These are phyloP conservation scores for Cantharis nigra DNA, from an alignment of 2,888 invertebrate species.

Conservation along the genomic window DNA sequence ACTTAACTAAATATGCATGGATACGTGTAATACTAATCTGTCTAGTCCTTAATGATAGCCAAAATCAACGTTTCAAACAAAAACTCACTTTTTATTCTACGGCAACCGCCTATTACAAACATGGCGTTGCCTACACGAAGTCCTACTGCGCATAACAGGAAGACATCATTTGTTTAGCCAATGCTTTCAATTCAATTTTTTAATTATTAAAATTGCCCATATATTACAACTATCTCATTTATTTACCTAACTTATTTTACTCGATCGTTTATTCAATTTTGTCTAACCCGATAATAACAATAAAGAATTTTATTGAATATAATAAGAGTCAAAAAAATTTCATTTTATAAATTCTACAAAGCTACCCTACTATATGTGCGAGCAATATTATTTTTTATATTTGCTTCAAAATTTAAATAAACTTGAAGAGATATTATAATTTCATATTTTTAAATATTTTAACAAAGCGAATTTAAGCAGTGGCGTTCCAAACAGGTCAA, in stretches of 20 bases:
- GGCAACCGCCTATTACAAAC: constrained; percentile 76
- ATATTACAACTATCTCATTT: neutral
- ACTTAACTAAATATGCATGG: constrained; percentile 2
- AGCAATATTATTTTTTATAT: neutral
- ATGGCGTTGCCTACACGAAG: constrained; percentile 65
- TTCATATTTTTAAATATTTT: neutral
- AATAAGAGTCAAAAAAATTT: neutral
- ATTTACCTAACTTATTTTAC: neutral
- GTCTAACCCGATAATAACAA: neutral
- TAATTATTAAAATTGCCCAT: neutral
- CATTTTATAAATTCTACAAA: neutral
- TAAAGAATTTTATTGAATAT: neutral
- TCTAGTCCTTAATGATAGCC: constrained; percentile 30
- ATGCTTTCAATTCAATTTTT: constrained; percentile 9
- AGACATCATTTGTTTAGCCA: constrained; percentile 40
- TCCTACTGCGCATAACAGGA: constrained; percentile 46
- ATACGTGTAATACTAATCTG: constrained; percentile 5
- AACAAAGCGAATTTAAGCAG: neutral
- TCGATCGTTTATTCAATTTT: neutral
- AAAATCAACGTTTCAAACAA: constrained; percentile 51
- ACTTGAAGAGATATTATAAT: neutral
- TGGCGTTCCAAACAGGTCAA: neutral
- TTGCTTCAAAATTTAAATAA: neutral
- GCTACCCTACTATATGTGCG: neutral
- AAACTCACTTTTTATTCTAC: constrained; percentile 59